Evolutionary conservation across 53 echinoderm and acorn worm species (phyloP), one percentile per base, ranked within the genome.

Genomic region (Paracentrotus lividus): DNA sequence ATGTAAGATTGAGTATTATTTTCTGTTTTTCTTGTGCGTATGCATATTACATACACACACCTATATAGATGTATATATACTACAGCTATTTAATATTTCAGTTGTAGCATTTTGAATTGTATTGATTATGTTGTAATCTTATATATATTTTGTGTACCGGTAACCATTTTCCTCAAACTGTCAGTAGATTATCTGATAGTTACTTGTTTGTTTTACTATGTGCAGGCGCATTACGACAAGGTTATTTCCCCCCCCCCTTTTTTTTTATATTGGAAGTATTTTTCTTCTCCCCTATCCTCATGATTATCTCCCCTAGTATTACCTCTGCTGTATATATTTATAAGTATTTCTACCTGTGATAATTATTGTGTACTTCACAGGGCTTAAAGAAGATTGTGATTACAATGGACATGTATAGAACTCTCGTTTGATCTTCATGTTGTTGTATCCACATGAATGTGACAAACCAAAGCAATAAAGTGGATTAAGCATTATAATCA

Each of bases 31-130:
- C 10, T 8, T 76, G 42, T 76, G 76, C 47, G 81, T 81, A 45
- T 81, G 81, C 47, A 81, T 81, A 49, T 81, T 45, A 33, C 44
- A 81, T 57, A 76, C 26, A 81, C 26, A 45, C 47, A 81, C 47
- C 7, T 45, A 49, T 86, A 56, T 86, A 86, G 54, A 86, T 86
- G 56, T 86, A 86, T 57, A n/a, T n/a, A 53, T 86, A 55, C 53
- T 86, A 86, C 86, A 86, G 55, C 56, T 86, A 86, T 86, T 86
- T 86, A 86, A 86, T 86, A 86, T 86, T 86, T 86, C 85, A 86
- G 86, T 86, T 85, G 85, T 85, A 85, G 55, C 38, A 56, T 86
- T 52, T 55, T 86, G 3, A 56, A 5, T 86, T 21, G 56, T 86
- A 86, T 86, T 55, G 86, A 55, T 27, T 86, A 56, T 86, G 86